Evolutionary conservation across 2,888 invertebrate species (phyloP).

Genomic region (Chesias legatella): DNA sequence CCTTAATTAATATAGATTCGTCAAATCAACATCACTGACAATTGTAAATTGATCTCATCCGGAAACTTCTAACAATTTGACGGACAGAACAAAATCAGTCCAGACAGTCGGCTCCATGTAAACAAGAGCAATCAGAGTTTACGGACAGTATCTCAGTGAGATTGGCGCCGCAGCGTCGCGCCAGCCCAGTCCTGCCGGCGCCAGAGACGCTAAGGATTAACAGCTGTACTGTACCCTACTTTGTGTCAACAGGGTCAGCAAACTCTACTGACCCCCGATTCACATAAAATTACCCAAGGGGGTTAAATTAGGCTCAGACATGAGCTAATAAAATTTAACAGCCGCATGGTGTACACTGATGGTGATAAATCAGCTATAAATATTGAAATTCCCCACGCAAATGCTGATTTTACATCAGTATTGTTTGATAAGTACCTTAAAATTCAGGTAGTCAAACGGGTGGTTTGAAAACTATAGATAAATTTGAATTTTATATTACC

Average conservation of each 20-base stretch:
- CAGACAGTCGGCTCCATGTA: constrained; percentile 12
- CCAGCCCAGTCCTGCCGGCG: constrained; percentile 55
- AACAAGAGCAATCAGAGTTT: constrained; percentile 25
- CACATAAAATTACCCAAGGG: constrained; percentile 22
- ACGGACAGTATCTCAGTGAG: constrained; percentile 18
- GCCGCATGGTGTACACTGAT: constrained; percentile 4
- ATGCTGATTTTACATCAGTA: too few relatives aligned
- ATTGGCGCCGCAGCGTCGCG: constrained; percentile 58
- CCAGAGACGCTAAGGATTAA: constrained; percentile 44
- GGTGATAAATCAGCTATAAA: constrained; percentile 9
- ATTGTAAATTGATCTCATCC: constrained; percentile 2
- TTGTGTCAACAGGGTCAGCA: constrained; percentile 40
- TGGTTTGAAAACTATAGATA: too few relatives aligned
- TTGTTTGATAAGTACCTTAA: too few relatives aligned
- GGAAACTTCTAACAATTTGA: constrained; percentile 4
- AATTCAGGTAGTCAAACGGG: too few relatives aligned
- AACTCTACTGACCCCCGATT: constrained; percentile 37
- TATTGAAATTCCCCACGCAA: too few relatives aligned
- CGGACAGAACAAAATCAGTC: constrained; percentile 11
- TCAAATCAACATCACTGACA: background rate
- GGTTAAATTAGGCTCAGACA: constrained; percentile 14
- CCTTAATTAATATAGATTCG: too few relatives aligned
- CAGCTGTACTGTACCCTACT: constrained; percentile 43
- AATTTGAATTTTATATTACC: too few relatives aligned
- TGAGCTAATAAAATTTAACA: constrained; percentile 15